These are phyloP conservation scores for Catharus bicknelli DNA, from an alignment of 2,113 vertebrate genomes.

Conservation along the genomic window DNA sequence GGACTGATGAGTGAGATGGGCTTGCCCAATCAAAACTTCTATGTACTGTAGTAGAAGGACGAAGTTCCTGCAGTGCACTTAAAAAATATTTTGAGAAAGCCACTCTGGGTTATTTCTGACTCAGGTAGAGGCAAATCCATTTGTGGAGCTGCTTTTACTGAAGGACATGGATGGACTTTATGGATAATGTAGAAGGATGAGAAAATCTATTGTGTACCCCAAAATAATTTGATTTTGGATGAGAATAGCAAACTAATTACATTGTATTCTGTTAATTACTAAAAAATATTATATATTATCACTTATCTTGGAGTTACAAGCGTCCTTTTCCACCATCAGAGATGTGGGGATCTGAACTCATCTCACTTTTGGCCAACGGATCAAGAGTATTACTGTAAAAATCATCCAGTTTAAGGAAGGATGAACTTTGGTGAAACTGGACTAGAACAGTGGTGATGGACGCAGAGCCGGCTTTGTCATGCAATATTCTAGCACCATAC, in stretches of 20 bases:
- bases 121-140: not conserved
- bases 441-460: not conserved
- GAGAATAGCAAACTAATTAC: not conserved
- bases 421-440: not conserved
- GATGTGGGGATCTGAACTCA: not conserved
- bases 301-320: not conserved
- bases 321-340: not conserved
- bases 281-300: not conserved
- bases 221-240: not conserved
- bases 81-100: not conserved
- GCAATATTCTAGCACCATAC: not conserved
- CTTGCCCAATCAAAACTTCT: not conserved
- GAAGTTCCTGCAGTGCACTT: not conserved
- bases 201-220: not conserved
- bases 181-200: not conserved
- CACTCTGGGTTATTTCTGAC: not conserved
- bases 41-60: no score
- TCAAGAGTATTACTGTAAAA: not conserved
- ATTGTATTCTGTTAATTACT: not conserved
- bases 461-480: not conserved
- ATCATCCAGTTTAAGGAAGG: not conserved
- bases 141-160: not conserved
- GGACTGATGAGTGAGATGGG: not conserved
- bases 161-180: not conserved
- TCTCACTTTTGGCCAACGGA: not conserved